Conservation (phyloP, 2,113 vertebrate genomes). For the Sinocyclocheilus maitianheensis region DNA sequence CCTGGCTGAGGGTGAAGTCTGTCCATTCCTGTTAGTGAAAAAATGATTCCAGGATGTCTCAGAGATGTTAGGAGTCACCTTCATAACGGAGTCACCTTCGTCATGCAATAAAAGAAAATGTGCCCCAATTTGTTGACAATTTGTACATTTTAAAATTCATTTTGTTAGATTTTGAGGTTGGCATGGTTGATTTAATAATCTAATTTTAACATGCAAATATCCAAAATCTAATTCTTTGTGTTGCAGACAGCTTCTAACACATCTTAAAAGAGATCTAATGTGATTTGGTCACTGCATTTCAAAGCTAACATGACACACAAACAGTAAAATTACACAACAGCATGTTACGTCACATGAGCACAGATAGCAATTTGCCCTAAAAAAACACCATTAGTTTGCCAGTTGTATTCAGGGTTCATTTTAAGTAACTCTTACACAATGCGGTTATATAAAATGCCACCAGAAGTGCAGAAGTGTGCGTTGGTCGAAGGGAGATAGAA, state of each 20-base stretch:
- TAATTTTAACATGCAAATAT: neutral
- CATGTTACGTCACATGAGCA: neutral
- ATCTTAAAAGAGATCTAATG: neutral
- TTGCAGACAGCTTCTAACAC: neutral
- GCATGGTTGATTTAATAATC: neutral
- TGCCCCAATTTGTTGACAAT: neutral
- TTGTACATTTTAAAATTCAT: neutral
- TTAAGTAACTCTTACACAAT: slow-evolving; percentile 9
- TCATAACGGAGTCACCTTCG: slow-evolving; percentile 3
- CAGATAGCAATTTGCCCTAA: neutral
- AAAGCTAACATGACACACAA: slow-evolving; percentile 2
- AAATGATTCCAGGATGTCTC: slow-evolving; percentile 9
- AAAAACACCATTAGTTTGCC: neutral
- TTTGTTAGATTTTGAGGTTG: neutral
- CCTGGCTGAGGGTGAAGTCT: too few relatives aligned
- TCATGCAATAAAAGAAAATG: neutral
- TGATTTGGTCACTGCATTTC: neutral
- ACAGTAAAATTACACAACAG: neutral
- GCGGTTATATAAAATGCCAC: slow-evolving; percentile 29
- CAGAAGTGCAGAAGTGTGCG: neutral
- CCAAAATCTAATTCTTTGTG: neutral
- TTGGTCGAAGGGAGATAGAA: slow-evolving; percentile 7
- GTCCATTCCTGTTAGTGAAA: neutral
- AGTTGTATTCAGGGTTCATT: neutral
- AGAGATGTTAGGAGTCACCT: neutral